A percentile compares a stretch with the other conserved stretches of the same genome.
These are phyloP conservation scores for Graptemys geographica DNA, from an alignment of 2,797 vertebrate genomes.

Conservation along the genomic window DNA sequence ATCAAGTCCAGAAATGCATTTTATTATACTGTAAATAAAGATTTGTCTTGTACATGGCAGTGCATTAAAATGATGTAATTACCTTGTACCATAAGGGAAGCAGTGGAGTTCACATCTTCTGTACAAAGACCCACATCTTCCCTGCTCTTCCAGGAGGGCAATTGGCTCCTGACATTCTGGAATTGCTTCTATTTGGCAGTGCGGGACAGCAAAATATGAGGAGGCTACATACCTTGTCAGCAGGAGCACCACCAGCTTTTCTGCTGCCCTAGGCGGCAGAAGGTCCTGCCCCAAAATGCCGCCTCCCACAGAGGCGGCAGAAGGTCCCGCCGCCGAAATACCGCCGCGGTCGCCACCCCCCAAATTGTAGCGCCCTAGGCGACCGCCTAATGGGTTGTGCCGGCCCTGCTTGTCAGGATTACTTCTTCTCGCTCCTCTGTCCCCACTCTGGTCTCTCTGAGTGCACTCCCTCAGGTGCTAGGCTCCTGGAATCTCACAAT, in stretches of 20 bases:
- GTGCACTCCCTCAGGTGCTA: background rate
- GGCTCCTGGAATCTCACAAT: background rate
- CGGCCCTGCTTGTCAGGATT: background rate
- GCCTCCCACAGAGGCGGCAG: too few species aligned
- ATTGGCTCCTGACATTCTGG: background rate
- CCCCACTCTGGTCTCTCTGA: background rate
- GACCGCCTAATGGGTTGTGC: too few species aligned
- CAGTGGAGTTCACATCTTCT: conserved; percentile 36
- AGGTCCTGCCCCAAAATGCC: too few species aligned
- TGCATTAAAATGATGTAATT: conserved; percentile 52
- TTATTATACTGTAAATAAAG: conserved; percentile 46
- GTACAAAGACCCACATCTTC: background rate
- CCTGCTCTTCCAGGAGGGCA: background rate
- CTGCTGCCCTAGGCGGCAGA: too few species aligned
- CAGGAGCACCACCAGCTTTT: too few species aligned
- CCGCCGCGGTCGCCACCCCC: too few species aligned
- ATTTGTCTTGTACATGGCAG: background rate
- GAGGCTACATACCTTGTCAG: background rate
- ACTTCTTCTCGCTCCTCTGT: background rate
- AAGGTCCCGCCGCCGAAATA: too few species aligned
- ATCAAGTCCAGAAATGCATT: conserved; percentile 59
- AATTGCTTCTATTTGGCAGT: background rate
- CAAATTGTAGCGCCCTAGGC: too few species aligned
- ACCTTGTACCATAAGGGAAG: conserved; percentile 63
- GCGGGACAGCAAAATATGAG: background rate